Conservation (phyloP, 2,888 invertebrate species). For the Thymelicus sylvestris region DNA sequence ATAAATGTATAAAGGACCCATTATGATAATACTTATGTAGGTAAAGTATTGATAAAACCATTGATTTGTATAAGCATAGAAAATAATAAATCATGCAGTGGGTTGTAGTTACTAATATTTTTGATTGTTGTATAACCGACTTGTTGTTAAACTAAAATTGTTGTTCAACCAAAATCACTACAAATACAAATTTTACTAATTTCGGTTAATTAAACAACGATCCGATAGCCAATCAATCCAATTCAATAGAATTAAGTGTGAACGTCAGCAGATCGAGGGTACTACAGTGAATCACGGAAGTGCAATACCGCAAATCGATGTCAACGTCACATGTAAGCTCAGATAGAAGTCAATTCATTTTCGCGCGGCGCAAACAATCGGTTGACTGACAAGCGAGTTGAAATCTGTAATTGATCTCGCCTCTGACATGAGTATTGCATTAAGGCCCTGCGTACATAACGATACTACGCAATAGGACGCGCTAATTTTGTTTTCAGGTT, state of each 20-base stretch:
- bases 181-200: not conserved
- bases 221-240: constrained; percentile 2
- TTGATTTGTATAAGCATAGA: no score
- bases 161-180: no score
- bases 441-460: constrained; percentile 5
- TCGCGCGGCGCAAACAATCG: constrained; percentile 33
- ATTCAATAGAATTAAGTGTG: constrained; percentile 6
- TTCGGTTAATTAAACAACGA: not conserved
- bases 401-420: constrained; percentile 33
- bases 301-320: constrained; percentile 22
- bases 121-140: no score
- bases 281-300: constrained; percentile 12
- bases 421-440: constrained; percentile 28
- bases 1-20: not conserved
- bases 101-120: no score
- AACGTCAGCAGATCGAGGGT: constrained; percentile 5
- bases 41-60: no score
- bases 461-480: not conserved
- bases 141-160: no score
- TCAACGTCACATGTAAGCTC: constrained; percentile 25
- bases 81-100: no score
- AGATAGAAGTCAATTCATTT: constrained; percentile 27
- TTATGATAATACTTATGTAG: no score
- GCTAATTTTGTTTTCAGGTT: not conserved
- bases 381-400: constrained; percentile 32